phyloP scores from a whole-genome alignment of 2,797 vertebrate genomes.

The Sebastes elongatus region DNA sequence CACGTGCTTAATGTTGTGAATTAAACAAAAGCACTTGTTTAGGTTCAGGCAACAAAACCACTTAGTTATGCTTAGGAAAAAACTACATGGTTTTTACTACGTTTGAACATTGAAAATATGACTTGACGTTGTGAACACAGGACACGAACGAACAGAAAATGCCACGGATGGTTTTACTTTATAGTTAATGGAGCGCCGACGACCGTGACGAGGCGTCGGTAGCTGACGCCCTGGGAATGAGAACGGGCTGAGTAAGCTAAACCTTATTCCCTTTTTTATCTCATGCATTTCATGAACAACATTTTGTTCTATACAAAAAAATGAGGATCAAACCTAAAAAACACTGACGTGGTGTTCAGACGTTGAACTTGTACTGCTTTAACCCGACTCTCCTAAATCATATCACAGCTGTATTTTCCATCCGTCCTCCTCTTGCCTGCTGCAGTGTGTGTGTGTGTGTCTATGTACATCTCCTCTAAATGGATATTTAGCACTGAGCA shows the following conservation, averaged over 20 bases:
- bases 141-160: no score
- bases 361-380: not conserved
- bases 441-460: not conserved
- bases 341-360: not conserved
- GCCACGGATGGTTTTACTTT: no score
- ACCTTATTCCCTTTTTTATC: not conserved
- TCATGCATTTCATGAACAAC: not conserved
- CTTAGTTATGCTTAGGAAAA: no score
- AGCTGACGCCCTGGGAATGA: no score
- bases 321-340: not conserved
- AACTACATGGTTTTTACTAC: no score
- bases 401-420: not conserved
- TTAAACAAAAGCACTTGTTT: no score
- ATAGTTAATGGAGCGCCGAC: accelerated
- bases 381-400: not conserved
- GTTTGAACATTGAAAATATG: no score
- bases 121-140: no score
- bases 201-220: no score
- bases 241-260: not conserved
- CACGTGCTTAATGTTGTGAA: no score
- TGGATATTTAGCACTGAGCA: not conserved
- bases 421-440: not conserved
- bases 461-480: not conserved
- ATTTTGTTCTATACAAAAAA: not conserved
- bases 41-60: no score